Conservation (phyloP, 1,140 invertebrate species). For the Drosophila bocqueti region DNA sequence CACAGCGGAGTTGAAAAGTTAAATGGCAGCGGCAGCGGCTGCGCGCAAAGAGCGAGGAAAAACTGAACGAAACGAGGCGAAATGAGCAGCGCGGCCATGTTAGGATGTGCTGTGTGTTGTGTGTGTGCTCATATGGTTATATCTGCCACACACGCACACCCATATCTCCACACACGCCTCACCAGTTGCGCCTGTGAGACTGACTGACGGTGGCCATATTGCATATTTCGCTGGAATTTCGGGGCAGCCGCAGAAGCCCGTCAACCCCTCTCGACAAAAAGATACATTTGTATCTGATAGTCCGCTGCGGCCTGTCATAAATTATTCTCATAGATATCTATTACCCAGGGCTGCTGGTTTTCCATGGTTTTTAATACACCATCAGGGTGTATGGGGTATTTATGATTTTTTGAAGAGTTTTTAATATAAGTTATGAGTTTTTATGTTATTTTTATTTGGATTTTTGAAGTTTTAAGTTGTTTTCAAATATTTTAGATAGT, state of each 20-base stretch:
- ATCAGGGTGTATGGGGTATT: background rate
- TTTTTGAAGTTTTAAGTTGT: too few species aligned
- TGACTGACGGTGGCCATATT: slow-evolving; percentile 74
- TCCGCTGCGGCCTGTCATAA: slow-evolving; percentile 70
- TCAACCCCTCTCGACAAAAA: slow-evolving; percentile 29
- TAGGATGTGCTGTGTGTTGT: slow-evolving; percentile 69
- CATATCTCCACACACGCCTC: slow-evolving; percentile 10
- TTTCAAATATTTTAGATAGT: background rate
- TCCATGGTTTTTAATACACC: slow-evolving; percentile 1
- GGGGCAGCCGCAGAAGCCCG: slow-evolving; percentile 13
- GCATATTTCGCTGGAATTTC: slow-evolving; percentile 61
- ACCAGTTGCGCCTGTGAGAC: slow-evolving; percentile 62
- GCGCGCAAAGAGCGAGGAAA: slow-evolving; percentile 25
- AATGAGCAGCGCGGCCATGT: slow-evolving; percentile 74
- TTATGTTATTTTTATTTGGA: background rate
- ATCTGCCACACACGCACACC: slow-evolving; percentile 47
- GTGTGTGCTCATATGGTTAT: slow-evolving; percentile 35
- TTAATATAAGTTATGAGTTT: background rate
- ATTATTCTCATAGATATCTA: slow-evolving; percentile 69
- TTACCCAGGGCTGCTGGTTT: slow-evolving; percentile 36
- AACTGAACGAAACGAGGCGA: slow-evolving; percentile 25
- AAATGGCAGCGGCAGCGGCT: slow-evolving; percentile 69
- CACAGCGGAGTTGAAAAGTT: slow-evolving; percentile 77
- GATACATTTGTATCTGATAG: slow-evolving; percentile 62
- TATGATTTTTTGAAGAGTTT: background rate